A percentile compares a stretch with the other conserved stretches of the same genome.
These are phyloP conservation scores for Exephanes ischioxanthus DNA, from an alignment of 2,888 invertebrate species.

Conservation along the genomic window DNA sequence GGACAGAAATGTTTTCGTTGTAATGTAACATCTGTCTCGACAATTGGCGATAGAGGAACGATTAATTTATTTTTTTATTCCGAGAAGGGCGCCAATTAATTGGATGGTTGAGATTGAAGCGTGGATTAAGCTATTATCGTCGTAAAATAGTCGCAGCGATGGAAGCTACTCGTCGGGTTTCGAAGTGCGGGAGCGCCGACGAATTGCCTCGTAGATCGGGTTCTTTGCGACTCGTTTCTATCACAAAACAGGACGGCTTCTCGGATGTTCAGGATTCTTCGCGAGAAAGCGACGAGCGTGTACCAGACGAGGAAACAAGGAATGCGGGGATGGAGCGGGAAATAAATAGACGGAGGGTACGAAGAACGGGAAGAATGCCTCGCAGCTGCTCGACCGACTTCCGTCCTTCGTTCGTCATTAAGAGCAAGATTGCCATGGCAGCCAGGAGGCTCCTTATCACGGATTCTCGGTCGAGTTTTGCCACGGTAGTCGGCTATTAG, in stretches of 20 bases:
- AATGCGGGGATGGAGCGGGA: neutral
- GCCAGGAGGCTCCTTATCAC: neutral
- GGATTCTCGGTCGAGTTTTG: conserved; percentile 18
- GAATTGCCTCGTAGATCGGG: conserved; percentile 15
- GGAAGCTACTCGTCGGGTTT: conserved; percentile 4
- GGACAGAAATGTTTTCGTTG: conserved; percentile 16
- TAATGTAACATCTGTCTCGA: conserved; percentile 40
- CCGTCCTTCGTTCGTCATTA: conserved; percentile 33
- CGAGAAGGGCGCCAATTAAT: conserved; percentile 43
- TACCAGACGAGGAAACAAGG: conserved; percentile 1
- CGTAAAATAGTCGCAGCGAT: neutral
- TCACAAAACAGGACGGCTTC: conserved; percentile 1
- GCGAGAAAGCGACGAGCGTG: conserved; percentile 25
- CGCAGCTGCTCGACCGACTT: conserved; percentile 30
- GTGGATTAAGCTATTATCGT: conserved; percentile 8
- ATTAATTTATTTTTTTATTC: conserved; percentile 57
- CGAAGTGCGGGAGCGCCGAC: neutral
- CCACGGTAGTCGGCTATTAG: conserved; percentile 24
- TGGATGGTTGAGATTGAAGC: conserved; percentile 55
- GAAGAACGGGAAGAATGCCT: conserved; percentile 25
- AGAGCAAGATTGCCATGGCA: conserved; percentile 11
- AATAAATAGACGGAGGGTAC: neutral
- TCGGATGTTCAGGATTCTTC: conserved; percentile 17
- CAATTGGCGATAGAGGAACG: conserved; percentile 67
- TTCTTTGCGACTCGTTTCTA: neutral